Conservation (phyloP, 2,888 invertebrate genomes). For the Drosophila ezoana region DNA sequence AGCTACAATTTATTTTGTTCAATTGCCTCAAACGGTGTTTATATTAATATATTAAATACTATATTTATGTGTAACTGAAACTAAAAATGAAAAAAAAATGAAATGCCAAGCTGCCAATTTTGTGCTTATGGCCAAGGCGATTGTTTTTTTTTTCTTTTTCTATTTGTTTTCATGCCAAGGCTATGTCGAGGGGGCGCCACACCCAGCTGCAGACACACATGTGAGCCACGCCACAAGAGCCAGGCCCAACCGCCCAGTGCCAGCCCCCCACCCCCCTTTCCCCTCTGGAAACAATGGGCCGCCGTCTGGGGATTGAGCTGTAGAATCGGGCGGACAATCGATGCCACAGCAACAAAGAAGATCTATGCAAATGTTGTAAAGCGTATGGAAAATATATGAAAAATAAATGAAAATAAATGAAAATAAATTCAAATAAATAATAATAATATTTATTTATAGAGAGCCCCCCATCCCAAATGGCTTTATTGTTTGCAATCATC, state of each 20-base stretch:
- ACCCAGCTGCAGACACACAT: slow-evolving; percentile 59
- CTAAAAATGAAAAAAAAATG: slow-evolving; percentile 12
- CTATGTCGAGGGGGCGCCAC: slow-evolving; percentile 56
- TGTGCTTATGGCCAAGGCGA: slow-evolving; percentile 60
- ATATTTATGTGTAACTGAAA: slow-evolving; percentile 55
- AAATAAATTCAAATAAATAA: slow-evolving; percentile 58
- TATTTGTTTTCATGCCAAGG: slow-evolving; percentile 63
- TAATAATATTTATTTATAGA: slow-evolving; percentile 66
- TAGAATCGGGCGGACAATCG: slow-evolving; percentile 37
- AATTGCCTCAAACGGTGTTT: slow-evolving; percentile 14
- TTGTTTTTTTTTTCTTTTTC: slow-evolving; percentile 15
- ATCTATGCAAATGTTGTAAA: slow-evolving; percentile 48
- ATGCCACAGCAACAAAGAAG: slow-evolving; percentile 61
- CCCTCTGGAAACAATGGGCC: slow-evolving; percentile 27
- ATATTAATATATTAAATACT: slow-evolving; percentile 45
- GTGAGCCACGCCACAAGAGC: slow-evolving; percentile 38
- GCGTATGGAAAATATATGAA: slow-evolving; percentile 42
- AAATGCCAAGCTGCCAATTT: slow-evolving; percentile 49
- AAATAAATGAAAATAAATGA: slow-evolving; percentile 9
- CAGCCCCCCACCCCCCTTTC: background rate
- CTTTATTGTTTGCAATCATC: slow-evolving; percentile 69
- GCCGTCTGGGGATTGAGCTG: slow-evolving; percentile 34
- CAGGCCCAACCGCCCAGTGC: slow-evolving; percentile 10
- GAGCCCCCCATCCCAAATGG: slow-evolving; percentile 49
- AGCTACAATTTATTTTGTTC: slow-evolving; percentile 16